Conservation (phyloP, 2,797 vertebrate species). For the Malurus leucopterus region DNA sequence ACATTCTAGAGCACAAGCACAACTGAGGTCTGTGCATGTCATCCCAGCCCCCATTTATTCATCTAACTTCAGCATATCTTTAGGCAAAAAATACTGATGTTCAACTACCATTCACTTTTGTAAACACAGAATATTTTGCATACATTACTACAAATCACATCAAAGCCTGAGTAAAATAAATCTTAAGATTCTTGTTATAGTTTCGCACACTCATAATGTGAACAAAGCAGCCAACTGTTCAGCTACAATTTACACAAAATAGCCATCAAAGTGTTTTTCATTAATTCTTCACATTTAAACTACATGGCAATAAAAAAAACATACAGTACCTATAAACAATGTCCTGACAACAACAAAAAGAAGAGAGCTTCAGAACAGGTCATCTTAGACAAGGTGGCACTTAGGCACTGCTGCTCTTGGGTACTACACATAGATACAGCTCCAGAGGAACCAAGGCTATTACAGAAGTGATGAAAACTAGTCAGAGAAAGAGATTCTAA, state of each 20-base stretch:
- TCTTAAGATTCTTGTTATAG: not conserved
- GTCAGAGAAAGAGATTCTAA: not conserved
- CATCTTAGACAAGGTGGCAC: not conserved
- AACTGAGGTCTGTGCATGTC: not conserved
- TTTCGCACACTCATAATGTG: not conserved
- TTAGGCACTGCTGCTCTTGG: rapidly evolving
- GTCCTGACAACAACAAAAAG: not conserved
- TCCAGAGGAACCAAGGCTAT: not conserved
- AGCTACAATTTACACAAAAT: not conserved
- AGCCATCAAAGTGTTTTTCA: not conserved
- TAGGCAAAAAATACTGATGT: not conserved
- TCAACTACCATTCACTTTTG: not conserved
- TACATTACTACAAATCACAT: not conserved
- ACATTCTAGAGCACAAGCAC: not conserved
- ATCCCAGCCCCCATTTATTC: not conserved
- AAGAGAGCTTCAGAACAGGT: not conserved
- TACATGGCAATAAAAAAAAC: not conserved
- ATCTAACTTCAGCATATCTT: not conserved
- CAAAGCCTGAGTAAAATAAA: not conserved
- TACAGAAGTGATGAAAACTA: not conserved
- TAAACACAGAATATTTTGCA: not conserved
- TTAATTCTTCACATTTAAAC: not conserved
- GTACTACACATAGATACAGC: rapidly evolving
- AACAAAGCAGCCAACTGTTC: not conserved
- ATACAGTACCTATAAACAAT: not conserved